Evolutionary conservation across 2,113 vertebrate genomes (phyloP), one percentile per base, ranked within the genome.

Genomic region (Aramus guarauna): DNA sequence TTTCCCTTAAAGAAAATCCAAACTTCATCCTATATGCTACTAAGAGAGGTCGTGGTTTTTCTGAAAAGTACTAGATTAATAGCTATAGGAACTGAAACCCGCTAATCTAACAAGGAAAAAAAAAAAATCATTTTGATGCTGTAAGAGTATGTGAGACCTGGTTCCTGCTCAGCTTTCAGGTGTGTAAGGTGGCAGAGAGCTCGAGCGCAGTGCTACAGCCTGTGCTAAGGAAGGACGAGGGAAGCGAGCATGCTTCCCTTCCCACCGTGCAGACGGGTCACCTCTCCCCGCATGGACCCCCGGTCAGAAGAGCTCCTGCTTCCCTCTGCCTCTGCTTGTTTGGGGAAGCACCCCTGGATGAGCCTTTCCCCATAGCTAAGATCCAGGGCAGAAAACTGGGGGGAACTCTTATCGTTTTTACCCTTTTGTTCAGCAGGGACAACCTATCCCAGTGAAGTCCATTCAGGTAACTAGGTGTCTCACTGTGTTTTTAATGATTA

Each of bases 231-330:
- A 27, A 29, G 58, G 80, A 32, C 5, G 11, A 10, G 9, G 34
- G 11, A 52, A 26, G 9, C 1, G 1, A 29, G 34, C 2, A 4
- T 19, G 21, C 3, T 10, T 37, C 24, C 17, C 13, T 26, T 29
- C 60, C 56, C 32, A 23, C 3, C 2, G 0, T 14, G 16, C 0
- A 4, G 30, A 2, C 2, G 41, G 48, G 53, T 15, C 3, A 55
- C 32, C 18, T 45, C 15, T 26, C 32, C 29, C 29, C 20, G 55
- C 3, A 4, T 30, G 41, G 34, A 69, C 16, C 19, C 34, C 1
- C 3, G 11, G 9, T 5, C 11, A 26, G 34, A 41, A 73, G 21
- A 22, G 7, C 29, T 59, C 23, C 56, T 19, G 26, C 29, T 85
- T 55, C 50, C 48, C 58, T 75, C 85, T 72, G 26, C 21, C 19